A percentile compares a stretch with the other conserved stretches of the same genome.
Conservation (phyloP, 2,888 invertebrate species). For the Caradrina kadenii region DNA sequence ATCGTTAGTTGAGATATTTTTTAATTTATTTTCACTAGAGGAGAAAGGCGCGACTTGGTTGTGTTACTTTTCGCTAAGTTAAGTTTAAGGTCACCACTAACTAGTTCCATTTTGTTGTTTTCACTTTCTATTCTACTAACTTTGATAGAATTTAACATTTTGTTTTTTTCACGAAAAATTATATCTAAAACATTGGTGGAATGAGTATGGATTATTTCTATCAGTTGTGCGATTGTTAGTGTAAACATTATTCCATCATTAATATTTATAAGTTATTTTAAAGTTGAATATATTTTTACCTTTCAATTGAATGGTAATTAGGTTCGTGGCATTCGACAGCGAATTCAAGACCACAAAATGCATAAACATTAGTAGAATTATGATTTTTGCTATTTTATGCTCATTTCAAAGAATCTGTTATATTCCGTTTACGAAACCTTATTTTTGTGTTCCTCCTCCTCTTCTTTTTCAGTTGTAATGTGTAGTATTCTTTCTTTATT, state of each 20-base stretch:
- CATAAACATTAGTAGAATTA: slow-evolving; percentile 13
- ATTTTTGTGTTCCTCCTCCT: too few species aligned
- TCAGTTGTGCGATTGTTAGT: neutral
- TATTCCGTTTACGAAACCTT: neutral
- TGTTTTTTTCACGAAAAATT: neutral
- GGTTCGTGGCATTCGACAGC: slow-evolving; percentile 3
- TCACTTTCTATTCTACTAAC: slow-evolving; percentile 78
- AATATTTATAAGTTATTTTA: slow-evolving; percentile 17
- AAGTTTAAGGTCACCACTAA: slow-evolving; percentile 82
- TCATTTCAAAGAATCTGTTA: neutral
- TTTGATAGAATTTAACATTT: neutral
- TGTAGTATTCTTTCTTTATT: slow-evolving; percentile 58
- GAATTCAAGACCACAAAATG: slow-evolving; percentile 22
- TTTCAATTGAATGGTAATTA: slow-evolving; percentile 2
- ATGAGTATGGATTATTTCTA: neutral
- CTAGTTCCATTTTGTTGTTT: slow-evolving; percentile 75
- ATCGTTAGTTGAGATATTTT: slow-evolving; percentile 5
- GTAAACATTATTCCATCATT: neutral
- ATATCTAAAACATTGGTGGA: neutral
- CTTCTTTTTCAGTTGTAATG: neutral
- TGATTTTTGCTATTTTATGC: neutral
- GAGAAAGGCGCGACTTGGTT: slow-evolving; percentile 72
- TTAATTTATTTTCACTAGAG: slow-evolving; percentile 55
- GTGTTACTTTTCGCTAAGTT: slow-evolving; percentile 44
- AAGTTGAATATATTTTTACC: neutral